Evolutionary conservation across 1,140 invertebrate genomes (phyloP).

Genomic region (Cephus cinctus): DNA sequence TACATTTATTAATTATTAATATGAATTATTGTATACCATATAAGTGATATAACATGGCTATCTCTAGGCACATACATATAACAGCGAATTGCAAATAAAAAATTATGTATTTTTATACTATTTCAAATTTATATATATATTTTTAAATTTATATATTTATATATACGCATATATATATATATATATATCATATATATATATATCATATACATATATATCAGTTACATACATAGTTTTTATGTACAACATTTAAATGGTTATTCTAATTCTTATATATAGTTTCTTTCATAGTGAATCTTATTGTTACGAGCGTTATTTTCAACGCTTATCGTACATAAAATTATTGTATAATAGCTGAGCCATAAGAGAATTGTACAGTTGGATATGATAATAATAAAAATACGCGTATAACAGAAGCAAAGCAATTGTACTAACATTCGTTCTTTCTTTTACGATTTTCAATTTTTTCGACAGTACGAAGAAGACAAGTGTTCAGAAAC

Average conservation of each 20-base stretch:
- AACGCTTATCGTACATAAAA: constrained; percentile 5
- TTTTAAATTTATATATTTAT: constrained; percentile 11
- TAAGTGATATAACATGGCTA: constrained; percentile 50
- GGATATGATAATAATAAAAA: no score
- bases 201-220: constrained; percentile 17
- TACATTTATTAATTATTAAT: constrained; percentile 45
- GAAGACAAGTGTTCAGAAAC: no score
- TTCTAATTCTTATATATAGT: constrained; percentile 26
- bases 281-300: constrained; percentile 20
- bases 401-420: constrained; percentile 21
- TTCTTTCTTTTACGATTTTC: constrained; percentile 8
- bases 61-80: constrained; percentile 54
- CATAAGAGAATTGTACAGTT: constrained; percentile 31
- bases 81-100: constrained; percentile 51
- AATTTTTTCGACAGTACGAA: no score
- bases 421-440: constrained; percentile 14
- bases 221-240: constrained; percentile 30
- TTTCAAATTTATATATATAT: constrained; percentile 29
- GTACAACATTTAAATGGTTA: constrained; percentile 41
- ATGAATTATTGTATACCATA: constrained; percentile 53
- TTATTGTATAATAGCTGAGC: constrained; percentile 24
- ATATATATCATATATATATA: constrained; percentile 16
- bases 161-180: constrained; percentile 20
- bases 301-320: constrained; percentile 27
- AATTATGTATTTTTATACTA: constrained; percentile 40